phyloP scores from a whole-genome alignment of 2,888 invertebrate genomes.

The Ecliptopera silaceata region DNA sequence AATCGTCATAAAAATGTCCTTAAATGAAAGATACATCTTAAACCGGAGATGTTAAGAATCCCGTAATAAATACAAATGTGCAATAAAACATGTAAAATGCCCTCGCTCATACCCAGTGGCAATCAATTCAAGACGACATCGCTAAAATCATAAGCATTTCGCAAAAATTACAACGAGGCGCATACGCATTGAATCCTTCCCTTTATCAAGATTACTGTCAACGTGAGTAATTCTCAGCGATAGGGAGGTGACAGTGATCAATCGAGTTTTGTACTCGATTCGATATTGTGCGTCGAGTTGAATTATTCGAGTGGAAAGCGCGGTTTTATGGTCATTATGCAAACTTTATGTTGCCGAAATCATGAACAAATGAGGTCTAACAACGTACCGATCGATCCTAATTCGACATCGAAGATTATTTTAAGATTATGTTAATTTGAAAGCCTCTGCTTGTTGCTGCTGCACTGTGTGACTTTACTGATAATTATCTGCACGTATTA shows the following conservation, averaged over 20 bases:
- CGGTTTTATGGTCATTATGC: conserved; percentile 39
- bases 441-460: no score
- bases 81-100: conserved; percentile 8
- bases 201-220: conserved; percentile 73
- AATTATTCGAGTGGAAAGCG: conserved; percentile 52
- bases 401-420: no score
- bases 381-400: no score
- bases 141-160: conserved; percentile 36
- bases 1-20: background rate
- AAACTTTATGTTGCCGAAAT: background rate
- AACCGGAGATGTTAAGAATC: background rate
- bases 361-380: no score
- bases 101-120: conserved; percentile 4
- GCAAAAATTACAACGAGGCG: conserved; percentile 33
- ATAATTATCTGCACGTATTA: no score
- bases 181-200: conserved; percentile 45
- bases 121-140: conserved; percentile 32
- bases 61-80: background rate
- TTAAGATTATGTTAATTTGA: no score
- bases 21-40: no score
- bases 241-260: conserved; percentile 67
- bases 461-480: no score
- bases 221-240: conserved; percentile 66
- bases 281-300: conserved; percentile 46
- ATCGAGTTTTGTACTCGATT: conserved; percentile 63